Conservation (phyloP, 2,888 invertebrate species). For the Gerosis bhagava region DNA sequence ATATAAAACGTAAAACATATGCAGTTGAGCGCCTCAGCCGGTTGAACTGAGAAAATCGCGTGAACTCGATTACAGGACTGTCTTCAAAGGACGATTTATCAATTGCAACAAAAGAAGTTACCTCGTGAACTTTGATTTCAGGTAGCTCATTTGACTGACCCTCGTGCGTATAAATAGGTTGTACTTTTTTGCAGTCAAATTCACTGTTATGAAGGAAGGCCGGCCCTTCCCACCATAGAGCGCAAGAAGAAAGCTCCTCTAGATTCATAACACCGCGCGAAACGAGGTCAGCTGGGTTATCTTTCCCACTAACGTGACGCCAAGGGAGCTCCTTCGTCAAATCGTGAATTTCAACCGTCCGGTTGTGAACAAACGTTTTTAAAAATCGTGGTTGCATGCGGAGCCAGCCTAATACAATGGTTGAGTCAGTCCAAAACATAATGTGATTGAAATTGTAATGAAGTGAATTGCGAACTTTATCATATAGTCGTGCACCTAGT, state of each 20-base stretch:
- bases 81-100: too few species aligned
- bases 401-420: slow-evolving; percentile 26
- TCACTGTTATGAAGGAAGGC: background rate
- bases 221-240: slow-evolving; percentile 1
- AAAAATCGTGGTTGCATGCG: background rate
- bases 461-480: slow-evolving; percentile 21
- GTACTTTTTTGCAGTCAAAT: background rate
- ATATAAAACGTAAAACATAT: slow-evolving; percentile 1
- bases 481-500: slow-evolving; percentile 13
- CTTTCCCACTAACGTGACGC: slow-evolving; percentile 2
- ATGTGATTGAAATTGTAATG: background rate
- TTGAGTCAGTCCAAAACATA: slow-evolving; percentile 4
- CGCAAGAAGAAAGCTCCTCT: slow-evolving; percentile 1
- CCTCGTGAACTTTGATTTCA: too few species aligned
- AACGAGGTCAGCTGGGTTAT: slow-evolving; percentile 6
- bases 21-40: background rate
- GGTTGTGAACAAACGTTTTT: slow-evolving; percentile 7
- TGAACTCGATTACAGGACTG: background rate
- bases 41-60: background rate
- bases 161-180: background rate
- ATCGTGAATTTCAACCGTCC: slow-evolving; percentile 7
- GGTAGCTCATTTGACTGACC: too few species aligned
- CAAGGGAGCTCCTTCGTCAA: background rate
- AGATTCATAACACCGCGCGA: slow-evolving; percentile 9
- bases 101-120: too few species aligned